A percentile compares a stretch with the other conserved stretches of the same genome.
These are phyloP conservation scores for Tetramorium simillimum DNA, from an alignment of 1,140 invertebrate species.

Conservation along the genomic window DNA sequence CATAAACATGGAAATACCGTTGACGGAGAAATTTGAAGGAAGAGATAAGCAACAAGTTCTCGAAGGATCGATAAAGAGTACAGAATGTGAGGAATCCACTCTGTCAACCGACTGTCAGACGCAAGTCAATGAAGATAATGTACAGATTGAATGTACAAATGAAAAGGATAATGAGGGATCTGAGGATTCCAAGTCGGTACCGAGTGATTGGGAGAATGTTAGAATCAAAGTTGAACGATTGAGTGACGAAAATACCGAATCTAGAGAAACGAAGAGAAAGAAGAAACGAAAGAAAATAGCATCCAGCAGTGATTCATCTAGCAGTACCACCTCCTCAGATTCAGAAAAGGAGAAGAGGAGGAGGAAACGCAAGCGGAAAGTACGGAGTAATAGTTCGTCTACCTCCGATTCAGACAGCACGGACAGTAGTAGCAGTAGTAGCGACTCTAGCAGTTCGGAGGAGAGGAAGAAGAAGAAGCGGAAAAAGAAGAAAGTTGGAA, in stretches of 20 bases:
- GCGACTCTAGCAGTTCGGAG: slow-evolving; percentile 75
- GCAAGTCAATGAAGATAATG: slow-evolving; percentile 16
- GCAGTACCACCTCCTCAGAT: slow-evolving; percentile 78
- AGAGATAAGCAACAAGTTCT: not conserved
- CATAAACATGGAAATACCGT: not conserved
- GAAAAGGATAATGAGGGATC: slow-evolving; percentile 45
- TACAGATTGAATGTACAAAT: not conserved
- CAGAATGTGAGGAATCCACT: slow-evolving; percentile 39
- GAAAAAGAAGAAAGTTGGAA: slow-evolving; percentile 75
- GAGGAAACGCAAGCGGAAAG: slow-evolving; percentile 70
- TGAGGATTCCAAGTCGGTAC: slow-evolving; percentile 74
- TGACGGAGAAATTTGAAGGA: slow-evolving; percentile 33
- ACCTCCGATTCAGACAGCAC: slow-evolving; percentile 76
- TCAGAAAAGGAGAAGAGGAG: slow-evolving; percentile 76
- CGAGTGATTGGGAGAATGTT: slow-evolving; percentile 80
- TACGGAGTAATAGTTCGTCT: slow-evolving; percentile 64
- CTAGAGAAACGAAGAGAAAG: slow-evolving; percentile 66
- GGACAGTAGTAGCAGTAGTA: slow-evolving; percentile 74
- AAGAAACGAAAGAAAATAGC: slow-evolving; percentile 61
- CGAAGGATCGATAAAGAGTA: slow-evolving; percentile 47
- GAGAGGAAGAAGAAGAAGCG: slow-evolving; percentile 72
- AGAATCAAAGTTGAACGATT: slow-evolving; percentile 79
- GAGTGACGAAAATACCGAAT: slow-evolving; percentile 73
- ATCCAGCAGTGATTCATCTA: slow-evolving; percentile 78
- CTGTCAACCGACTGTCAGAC: slow-evolving; percentile 29